Evolutionary conservation across 2,113 vertebrate species (phyloP).

Genomic region (Reinhardtius hippoglossoides): DNA sequence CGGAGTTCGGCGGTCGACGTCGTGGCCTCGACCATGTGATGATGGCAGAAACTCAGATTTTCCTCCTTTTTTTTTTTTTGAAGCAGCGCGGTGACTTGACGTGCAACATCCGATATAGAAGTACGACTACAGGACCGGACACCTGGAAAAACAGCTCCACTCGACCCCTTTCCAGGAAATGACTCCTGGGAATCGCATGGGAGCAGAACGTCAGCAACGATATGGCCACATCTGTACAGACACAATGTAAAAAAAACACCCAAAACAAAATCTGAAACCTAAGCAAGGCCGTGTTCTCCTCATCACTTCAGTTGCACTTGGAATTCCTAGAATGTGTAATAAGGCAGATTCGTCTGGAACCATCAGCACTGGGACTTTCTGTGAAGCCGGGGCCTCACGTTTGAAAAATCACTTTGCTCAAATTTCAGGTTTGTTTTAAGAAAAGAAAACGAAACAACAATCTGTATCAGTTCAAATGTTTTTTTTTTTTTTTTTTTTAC

Average conservation of each 20-base stretch:
- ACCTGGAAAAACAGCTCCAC: background rate
- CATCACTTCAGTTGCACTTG: background rate
- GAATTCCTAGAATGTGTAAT: slow-evolving; percentile 1
- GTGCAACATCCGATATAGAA: no score
- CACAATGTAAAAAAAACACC: no score
- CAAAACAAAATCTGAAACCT: slow-evolving; percentile 1
- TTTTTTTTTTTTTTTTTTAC: background rate
- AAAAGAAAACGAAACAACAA: background rate
- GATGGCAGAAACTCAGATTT: no score
- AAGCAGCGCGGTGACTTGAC: no score
- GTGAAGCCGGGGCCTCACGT: no score
- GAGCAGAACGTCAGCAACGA: slow-evolving; percentile 28
- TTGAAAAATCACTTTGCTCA: slow-evolving; percentile 6
- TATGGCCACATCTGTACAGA: slow-evolving; percentile 9
- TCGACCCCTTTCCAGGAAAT: no score
- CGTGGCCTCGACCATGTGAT: no score
- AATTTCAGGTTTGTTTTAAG: slow-evolving; percentile 17
- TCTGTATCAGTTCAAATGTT: slow-evolving; percentile 3
- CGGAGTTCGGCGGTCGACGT: no score
- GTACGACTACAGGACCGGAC: no score
- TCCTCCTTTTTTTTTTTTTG: no score
- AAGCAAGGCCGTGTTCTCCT: background rate
- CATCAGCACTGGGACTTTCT: background rate
- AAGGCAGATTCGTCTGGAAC: slow-evolving; percentile 32
- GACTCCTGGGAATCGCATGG: no score